Evolutionary conservation across 2,113 vertebrate genomes (phyloP), one percentile per base, ranked within the genome.

Genomic region (Mormyrus iriodes): DNA sequence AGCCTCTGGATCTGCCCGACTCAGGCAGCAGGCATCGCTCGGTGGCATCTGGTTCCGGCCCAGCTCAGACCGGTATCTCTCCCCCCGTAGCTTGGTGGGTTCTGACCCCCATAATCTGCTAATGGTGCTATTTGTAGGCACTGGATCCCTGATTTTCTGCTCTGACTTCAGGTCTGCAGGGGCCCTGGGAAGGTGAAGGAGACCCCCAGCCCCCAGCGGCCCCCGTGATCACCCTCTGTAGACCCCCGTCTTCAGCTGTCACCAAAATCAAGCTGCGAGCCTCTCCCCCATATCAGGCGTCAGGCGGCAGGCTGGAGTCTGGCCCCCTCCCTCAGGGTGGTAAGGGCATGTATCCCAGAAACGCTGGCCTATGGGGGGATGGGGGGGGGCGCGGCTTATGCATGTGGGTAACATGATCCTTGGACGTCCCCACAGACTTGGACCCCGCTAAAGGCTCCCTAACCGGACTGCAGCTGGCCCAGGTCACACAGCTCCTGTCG

Each of bases 181-280:
- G 79, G 7, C 42, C 87, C 35, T 73, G 79, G 79, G 89, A 46
- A 53, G 83, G 86, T 65, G 79, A 85, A 21, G 44, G 49, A 0
- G 5, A 84, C 82, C 42, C 35, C 5, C 82, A 48, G 44, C 12
- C 13, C 85, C 86, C 85, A 2, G 61, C 61, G 46, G 85, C 46
- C 42, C 27, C 31, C 3, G 3, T 0, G 9, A 10, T 49, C 42
- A 6, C 52, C 24, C 69, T 65, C 51, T 44, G 48, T 2, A 46
- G 51, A 39, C 89, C 53, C 42, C 35, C 13, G 0, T 42, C 73
- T 49, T 88, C 76, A 17, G 88, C 79, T 2, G 88, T 84, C 24
- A 85, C 87, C 87, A 65, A 88, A 55, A 69, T 42, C 44, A 88
- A 85, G n/a, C 76, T 65, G 31, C 65, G 65, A 17, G 35, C 85